Conservation (phyloP, 1,140 invertebrate genomes). For the Stratiolaelaps scimitus region DNA sequence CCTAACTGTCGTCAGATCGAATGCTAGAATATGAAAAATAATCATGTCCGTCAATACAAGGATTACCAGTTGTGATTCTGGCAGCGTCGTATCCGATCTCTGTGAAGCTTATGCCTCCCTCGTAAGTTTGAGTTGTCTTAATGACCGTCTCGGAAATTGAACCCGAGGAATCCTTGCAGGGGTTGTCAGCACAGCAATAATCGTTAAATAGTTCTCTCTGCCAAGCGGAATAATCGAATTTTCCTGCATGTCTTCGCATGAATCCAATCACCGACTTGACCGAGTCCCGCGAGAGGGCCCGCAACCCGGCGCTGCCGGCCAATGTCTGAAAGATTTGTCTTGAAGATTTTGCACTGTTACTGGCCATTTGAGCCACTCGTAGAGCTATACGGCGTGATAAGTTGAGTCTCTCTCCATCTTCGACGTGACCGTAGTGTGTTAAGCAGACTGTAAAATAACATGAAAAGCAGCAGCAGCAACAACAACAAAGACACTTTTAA, state of each 20-base stretch:
- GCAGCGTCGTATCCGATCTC: no score
- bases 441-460: conserved; percentile 1
- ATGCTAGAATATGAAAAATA: no score
- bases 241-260: not conserved
- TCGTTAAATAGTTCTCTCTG: not conserved
- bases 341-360: conserved; percentile 10
- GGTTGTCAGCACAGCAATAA: no score
- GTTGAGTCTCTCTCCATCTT: not conserved
- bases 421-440: conserved; percentile 8
- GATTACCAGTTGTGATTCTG: no score
- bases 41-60: no score
- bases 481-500: no score
- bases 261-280: conserved; percentile 12
- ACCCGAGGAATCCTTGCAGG: no score
- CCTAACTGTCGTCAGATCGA: no score
- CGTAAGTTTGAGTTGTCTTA: no score
- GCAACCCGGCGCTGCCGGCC: not conserved
- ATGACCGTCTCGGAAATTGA: no score
- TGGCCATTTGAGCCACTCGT: conserved; percentile 9
- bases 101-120: no score
- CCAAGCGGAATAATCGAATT: conserved; percentile 13
- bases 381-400: not conserved
- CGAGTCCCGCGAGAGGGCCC: not conserved
- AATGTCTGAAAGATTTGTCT: conserved; percentile 12
- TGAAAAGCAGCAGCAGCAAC: no score